Conservation (phyloP, 1,140 invertebrate species). For the Leucophenga varia region DNA sequence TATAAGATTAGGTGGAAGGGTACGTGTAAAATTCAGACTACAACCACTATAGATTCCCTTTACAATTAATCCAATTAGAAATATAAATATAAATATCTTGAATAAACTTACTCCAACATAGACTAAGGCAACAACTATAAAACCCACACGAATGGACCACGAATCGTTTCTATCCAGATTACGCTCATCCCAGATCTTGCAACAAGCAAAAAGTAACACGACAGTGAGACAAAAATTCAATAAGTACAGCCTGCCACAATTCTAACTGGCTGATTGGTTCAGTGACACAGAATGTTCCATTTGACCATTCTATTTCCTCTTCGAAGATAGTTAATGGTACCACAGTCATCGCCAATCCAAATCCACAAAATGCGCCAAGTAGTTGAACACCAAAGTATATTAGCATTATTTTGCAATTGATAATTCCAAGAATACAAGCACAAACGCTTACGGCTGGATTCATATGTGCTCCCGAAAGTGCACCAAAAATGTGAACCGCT, state of each 20-base stretch:
- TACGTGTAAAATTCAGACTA: too few species aligned
- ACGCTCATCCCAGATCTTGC: slow-evolving; percentile 14
- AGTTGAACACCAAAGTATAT: slow-evolving; percentile 9
- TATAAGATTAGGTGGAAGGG: too few species aligned
- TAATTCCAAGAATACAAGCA: slow-evolving; percentile 7
- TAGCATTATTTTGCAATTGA: slow-evolving; percentile 10
- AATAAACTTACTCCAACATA: slow-evolving; percentile 5
- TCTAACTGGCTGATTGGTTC: too few species aligned
- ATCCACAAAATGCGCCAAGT: slow-evolving; percentile 3
- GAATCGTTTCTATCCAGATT: slow-evolving; percentile 7
- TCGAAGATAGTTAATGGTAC: too few species aligned
- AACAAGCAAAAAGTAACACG: slow-evolving; percentile 7
- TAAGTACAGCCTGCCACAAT: not conserved
- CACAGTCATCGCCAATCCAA: not conserved
- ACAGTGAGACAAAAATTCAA: slow-evolving; percentile 1
- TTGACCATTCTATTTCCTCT: too few species aligned
- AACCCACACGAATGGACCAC: slow-evolving; percentile 5
- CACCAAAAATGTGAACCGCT: slow-evolving; percentile 6
- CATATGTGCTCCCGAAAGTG: slow-evolving; percentile 13
- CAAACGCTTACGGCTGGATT: slow-evolving; percentile 13
- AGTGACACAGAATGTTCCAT: too few species aligned
- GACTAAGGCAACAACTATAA: not conserved
- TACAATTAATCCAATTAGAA: too few species aligned
- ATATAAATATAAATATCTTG: not conserved
- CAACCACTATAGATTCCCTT: too few species aligned